Base-by-base conservation (phyloP, 1,140 invertebrate genomes). In the Drosophila equinoxialis region DNA sequence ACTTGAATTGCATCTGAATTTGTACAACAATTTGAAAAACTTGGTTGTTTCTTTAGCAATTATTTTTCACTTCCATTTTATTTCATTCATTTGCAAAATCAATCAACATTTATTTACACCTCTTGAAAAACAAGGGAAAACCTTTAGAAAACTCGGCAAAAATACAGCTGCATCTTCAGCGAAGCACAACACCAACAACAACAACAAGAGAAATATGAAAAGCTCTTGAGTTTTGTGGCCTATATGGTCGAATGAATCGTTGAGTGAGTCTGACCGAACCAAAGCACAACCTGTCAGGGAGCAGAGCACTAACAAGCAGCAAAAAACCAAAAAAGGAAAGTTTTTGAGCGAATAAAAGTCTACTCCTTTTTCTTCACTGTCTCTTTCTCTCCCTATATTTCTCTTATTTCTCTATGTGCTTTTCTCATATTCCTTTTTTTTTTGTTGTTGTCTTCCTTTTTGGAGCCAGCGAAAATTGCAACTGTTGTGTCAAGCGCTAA, bases 401-500 rank as follows among this genome's bases (percentile, higher is more conserved):
- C 10, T 14, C 39, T 26, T 35, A 20, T 45, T 14, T 1, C 20
- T 55, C 30, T 55, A 17, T 55, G 23, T 51, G 4, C 35, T 2
- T 23, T 11, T 10, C 51, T 57, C 20, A 37, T 58, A 37, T 66
- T 41, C 6, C 55, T 71, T 26, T 26, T 26, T 4, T 57, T 30
- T n/a, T 8, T 30, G 14, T 6, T 57, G 23, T 30, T 54, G 37
- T n/a, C 35, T 14, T 13, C 59, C 62, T 65, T 20, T 23, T 60
- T 20, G 26, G 26, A 35, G 42, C 68, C 55, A 14, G 74, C 48
- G 68, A 72, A 78, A 77, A 78, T 77, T 78, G 69, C 76, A 78
- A 78, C 76, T 78, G 71, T 78, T 78, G 76, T 78, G 75, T 78
- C 76, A 78, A 78, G 76, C 76, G 74, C 76, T 78, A 71, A 76